phyloP scores from a whole-genome alignment of 2,888 invertebrate genomes.

The Tholera decimalis region DNA sequence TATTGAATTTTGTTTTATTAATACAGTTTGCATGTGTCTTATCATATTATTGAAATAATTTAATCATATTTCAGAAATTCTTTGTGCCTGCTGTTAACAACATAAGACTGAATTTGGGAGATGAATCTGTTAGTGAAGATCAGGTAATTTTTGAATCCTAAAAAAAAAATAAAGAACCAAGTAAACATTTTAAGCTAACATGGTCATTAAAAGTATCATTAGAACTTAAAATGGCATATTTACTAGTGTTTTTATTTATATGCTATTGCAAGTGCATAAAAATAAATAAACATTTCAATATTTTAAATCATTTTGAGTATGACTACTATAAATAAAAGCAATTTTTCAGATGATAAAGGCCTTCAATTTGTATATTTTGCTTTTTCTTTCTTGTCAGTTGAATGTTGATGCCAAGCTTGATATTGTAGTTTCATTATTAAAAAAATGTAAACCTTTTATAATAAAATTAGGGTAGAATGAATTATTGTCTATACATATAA shows the following conservation, averaged over 20 bases:
- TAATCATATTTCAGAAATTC: constrained; percentile 92
- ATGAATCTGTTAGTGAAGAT: constrained; percentile 94
- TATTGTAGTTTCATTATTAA: too few relatives aligned
- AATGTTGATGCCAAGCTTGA: not conserved
- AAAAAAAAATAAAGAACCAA: not conserved
- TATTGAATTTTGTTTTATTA: too few relatives aligned
- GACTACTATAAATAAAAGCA: not conserved
- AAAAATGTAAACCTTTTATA: not conserved
- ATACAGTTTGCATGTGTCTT: not conserved
- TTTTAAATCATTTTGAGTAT: not conserved
- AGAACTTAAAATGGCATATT: too few relatives aligned
- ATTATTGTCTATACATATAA: not conserved
- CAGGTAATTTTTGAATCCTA: constrained; percentile 79
- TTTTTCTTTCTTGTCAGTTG: not conserved
- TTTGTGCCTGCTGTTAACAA: constrained; percentile 95
- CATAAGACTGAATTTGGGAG: constrained; percentile 94
- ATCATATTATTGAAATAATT: too few relatives aligned
- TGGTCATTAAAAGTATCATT: too few relatives aligned
- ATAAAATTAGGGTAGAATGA: not conserved
- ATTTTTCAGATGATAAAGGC: not conserved
- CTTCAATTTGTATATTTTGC: not conserved
- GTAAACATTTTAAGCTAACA: too few relatives aligned
- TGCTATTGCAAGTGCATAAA: too few relatives aligned
- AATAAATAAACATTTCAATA: too few relatives aligned
- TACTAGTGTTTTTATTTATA: too few relatives aligned